These are phyloP conservation scores for Eleginops maclovinus DNA, from an alignment of 2,113 vertebrate species.

Conservation along the genomic window DNA sequence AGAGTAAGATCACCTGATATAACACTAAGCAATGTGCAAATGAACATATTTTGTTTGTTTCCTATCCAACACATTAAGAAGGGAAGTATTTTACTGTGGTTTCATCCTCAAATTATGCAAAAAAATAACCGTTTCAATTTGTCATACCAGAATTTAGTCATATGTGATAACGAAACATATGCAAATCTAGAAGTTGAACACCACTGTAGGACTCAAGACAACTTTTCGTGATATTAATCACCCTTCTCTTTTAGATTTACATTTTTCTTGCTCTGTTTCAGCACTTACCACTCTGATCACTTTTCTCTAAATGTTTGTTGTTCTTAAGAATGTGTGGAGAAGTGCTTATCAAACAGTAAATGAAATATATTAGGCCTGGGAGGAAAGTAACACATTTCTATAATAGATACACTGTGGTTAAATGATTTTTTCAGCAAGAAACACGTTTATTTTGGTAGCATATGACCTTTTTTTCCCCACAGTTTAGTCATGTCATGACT, in stretches of 20 bases:
- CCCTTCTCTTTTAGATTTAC: not conserved
- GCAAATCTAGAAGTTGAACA: not conserved
- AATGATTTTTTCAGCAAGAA: not conserved
- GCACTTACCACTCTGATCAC: not conserved
- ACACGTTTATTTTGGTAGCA: not conserved
- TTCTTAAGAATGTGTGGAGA: not conserved
- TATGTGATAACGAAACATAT: not conserved
- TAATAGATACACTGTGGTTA: not conserved
- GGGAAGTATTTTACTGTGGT: not conserved
- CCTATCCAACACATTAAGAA: not conserved
- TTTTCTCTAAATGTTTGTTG: not conserved
- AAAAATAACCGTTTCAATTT: not conserved
- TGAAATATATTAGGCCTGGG: not conserved
- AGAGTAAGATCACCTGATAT: not conserved
- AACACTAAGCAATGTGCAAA: not conserved
- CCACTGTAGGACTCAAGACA: not conserved
- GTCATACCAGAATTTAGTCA: not conserved
- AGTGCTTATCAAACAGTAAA: not conserved
- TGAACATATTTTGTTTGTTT: not conserved
- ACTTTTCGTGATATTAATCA: not conserved
- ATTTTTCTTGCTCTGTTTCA: not conserved
- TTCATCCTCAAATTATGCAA: not conserved
- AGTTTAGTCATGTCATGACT: conserved; percentile 1
- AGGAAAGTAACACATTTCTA: not conserved
- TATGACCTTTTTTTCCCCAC: not conserved